These are phyloP conservation scores for Lateolabrax maculatus DNA, from an alignment of 2,797 vertebrate species.

Conservation along the genomic window DNA sequence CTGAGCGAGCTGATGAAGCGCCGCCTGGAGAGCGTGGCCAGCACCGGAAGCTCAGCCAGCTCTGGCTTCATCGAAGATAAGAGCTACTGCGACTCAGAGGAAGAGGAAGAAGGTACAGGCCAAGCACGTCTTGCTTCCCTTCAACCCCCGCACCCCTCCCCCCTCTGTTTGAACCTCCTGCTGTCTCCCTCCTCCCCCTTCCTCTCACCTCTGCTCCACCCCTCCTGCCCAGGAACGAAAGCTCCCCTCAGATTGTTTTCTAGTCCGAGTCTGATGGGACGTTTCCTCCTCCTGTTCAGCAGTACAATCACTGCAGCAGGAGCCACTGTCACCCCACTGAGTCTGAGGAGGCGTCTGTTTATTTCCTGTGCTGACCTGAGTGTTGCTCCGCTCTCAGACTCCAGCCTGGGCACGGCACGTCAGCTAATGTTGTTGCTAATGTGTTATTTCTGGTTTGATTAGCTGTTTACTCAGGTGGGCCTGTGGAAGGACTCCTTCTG, in stretches of 20 bases:
- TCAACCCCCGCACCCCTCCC: conserved; percentile 13
- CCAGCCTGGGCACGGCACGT: conserved; percentile 43
- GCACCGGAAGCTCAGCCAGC: conserved; percentile 95
- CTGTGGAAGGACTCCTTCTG: conserved; percentile 73
- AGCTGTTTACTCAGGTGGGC: conserved; percentile 88
- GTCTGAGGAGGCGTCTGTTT: conserved; percentile 76
- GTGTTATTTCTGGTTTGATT: conserved; percentile 86
- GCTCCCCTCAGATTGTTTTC: conserved; percentile 80
- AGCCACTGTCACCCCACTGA: conserved; percentile 80
- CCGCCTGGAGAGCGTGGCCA: conserved; percentile 94
- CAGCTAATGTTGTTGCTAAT: conserved; percentile 60
- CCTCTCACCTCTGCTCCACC: conserved; percentile 55
- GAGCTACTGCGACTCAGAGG: conserved; percentile 96
- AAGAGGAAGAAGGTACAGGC: conserved; percentile 95
- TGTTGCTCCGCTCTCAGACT: conserved; percentile 56
- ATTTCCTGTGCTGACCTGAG: conserved; percentile 77
- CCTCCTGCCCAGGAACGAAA: conserved; percentile 57
- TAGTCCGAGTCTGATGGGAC: conserved; percentile 73
- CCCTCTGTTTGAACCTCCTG: conserved; percentile 46
- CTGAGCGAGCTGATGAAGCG: conserved; percentile 93
- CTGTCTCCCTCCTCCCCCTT: conserved; percentile 25
- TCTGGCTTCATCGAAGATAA: conserved; percentile 98
- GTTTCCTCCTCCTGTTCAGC: conserved; percentile 84
- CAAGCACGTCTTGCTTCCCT: conserved; percentile 77
- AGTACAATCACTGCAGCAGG: conserved; percentile 79